Base-by-base conservation (phyloP, 92 coral and sea anemone genomes). In the Phenganax marumi region DNA sequence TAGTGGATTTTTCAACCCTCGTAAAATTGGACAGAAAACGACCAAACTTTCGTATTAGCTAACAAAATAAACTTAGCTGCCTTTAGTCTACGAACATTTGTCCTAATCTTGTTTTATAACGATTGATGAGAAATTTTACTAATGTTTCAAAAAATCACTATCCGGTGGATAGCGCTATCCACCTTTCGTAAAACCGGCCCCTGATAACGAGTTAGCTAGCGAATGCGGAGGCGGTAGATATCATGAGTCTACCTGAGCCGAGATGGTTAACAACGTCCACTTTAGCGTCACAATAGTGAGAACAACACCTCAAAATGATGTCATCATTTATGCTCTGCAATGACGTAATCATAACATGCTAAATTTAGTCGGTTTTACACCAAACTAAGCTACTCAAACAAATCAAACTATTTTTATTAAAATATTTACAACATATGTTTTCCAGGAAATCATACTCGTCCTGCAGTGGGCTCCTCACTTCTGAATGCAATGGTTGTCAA, bases 291-390 rank as follows among this genome's bases (percentile, higher is more conserved):
- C 98, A 95, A 84, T 95, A 95, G 57, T 95, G 96, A 16, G 89
- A 52, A 69, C 97, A 95, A 83, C 97, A 95, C n/a, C 93, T 90
- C 26, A 95, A 89, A 58, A 95, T 95, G 18, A 95, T 85, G 82
- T 95, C 98, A 88, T 95, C 98, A 62, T 95, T 95, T 84, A 90
- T 90, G 39, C 98, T 96, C 92, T 92, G 76, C 21, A 79, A 61
- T 46, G 61, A 54, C 23, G 50, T 71, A 12, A 63, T 7, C 19
- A 18, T 6, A 70, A 47, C 14, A 70, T 58, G 17, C 55, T 23
- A 3, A 17, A 25, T 74, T 7, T 7, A 14, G 21, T n/a, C 53
- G 16, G 33, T 48, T 58, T 16, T 3, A 3, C 55, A 48, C 4
- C 12, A 33, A 33, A 33, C 2, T 1, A 33, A 33, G 43, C 43